phyloP scores from a whole-genome alignment of 2,113 vertebrate genomes.

The Zosterops borbonicus region DNA sequence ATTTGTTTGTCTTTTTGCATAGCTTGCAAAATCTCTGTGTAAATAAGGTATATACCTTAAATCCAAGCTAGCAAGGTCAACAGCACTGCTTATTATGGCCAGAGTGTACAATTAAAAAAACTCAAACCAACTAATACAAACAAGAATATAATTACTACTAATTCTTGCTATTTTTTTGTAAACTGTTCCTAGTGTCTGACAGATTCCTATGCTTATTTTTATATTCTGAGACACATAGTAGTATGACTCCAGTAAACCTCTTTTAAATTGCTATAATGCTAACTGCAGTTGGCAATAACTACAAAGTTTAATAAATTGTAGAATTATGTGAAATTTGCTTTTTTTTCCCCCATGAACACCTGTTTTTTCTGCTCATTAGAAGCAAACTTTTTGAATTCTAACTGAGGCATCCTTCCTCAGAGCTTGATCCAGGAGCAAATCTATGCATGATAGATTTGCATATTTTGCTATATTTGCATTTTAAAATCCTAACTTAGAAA shows the following conservation, averaged over 20 bases:
- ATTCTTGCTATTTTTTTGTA: neutral
- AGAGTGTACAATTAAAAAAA: neutral
- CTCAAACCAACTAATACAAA: neutral
- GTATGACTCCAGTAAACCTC: neutral
- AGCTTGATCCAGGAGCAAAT: neutral
- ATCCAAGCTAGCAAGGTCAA: neutral
- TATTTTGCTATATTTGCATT: neutral
- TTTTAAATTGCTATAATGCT: neutral
- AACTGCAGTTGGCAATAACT: neutral
- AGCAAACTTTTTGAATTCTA: neutral
- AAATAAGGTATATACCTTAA: neutral
- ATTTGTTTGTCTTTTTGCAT: neutral
- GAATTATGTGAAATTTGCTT: neutral
- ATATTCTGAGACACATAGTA: neutral
- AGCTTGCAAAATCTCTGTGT: neutral
- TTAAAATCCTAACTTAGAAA: neutral
- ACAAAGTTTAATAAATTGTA: neutral
- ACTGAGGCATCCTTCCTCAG: neutral
- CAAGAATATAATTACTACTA: neutral
- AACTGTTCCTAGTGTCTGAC: neutral
- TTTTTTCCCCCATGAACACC: neutral
- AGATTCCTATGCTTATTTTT: neutral
- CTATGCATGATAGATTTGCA: neutral
- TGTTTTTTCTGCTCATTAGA: slow-evolving; percentile 19
- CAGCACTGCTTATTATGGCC: neutral